Conservation (phyloP, 2,888 invertebrate genomes). For the Bibio marci region DNA sequence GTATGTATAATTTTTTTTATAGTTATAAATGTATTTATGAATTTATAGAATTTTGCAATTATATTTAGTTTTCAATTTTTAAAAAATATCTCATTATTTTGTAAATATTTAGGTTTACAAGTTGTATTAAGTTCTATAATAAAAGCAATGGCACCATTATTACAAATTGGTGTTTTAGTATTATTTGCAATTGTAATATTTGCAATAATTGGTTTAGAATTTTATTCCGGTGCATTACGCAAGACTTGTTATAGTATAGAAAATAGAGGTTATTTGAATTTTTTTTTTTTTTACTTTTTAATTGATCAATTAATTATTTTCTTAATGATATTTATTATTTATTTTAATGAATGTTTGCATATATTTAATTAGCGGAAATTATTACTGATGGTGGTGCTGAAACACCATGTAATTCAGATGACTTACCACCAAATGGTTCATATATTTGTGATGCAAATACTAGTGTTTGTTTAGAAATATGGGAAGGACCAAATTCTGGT, state of each 20-base stretch:
- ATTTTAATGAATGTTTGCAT: slow-evolving; percentile 35
- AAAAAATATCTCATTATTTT: too few relatives aligned
- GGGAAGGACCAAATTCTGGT: slow-evolving; percentile 94
- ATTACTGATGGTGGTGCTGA: slow-evolving; percentile 71
- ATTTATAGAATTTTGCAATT: too few relatives aligned
- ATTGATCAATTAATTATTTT: not conserved
- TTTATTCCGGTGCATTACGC: slow-evolving; percentile 98
- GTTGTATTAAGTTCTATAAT: slow-evolving; percentile 99
- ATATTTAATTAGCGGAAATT: slow-evolving; percentile 38
- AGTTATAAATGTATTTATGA: too few relatives aligned
- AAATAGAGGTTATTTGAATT: slow-evolving; percentile 57
- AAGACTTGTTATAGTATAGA: slow-evolving; percentile 95
- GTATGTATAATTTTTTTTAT: slow-evolving; percentile 91
- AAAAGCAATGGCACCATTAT: slow-evolving; percentile 99
- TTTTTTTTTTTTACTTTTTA: too few relatives aligned
- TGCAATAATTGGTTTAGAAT: slow-evolving; percentile 99
- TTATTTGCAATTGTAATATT: slow-evolving; percentile 99
- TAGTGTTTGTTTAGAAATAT: slow-evolving; percentile 81
- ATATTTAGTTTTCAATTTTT: too few relatives aligned
- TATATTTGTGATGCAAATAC: slow-evolving; percentile 67
- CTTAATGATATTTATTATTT: not conserved
- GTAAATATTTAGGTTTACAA: slow-evolving; percentile 96
- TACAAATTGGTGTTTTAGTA: slow-evolving; percentile 98
- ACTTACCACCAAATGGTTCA: slow-evolving; percentile 57
- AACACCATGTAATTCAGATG: slow-evolving; percentile 77